Evolutionary conservation across 2,888 invertebrate genomes (phyloP), one percentile per base, ranked within the genome.

Genomic region (Drepanosiphum platanoidis): DNA sequence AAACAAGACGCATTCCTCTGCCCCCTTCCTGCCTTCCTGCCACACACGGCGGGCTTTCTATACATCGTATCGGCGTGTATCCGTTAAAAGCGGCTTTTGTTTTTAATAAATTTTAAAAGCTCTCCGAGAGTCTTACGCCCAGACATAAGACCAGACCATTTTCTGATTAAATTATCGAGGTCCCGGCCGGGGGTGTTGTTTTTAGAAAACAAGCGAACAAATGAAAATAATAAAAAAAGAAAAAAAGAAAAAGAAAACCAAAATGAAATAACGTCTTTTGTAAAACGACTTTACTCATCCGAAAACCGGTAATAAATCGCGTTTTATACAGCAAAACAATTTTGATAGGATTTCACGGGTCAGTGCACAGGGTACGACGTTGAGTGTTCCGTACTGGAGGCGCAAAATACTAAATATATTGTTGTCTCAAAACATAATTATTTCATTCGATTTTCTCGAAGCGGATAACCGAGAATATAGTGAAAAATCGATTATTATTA

Each of bases 41-140:
- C 11, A 64, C 30, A 39, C 46, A 68, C 68, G n/a, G n/a, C 68
- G 18, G n/a, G 46, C 15, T 68, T 68, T 27, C 27, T 15, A 27
- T 64, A 75, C 15, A 5, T 39, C 3, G 2, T 9, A 71, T 81
- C 30, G 39, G n/a, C 81, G 61, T 39, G 81, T 81, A 81, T 72
- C 71, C 71, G 71, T 72, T 81, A 81, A 71, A 81, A 71, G 71
- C 71, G 81, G 30, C 81, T 72, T 72, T 81, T 81, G 81, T 81
- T 81, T 81, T 81, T 81, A 81, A 81, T 81, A 81, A 39, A 71
- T 71, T 81, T 81, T 81, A 81, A 81, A 71, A 81, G 81, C 71
- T 61, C 61, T 61, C 36, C 70, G 30, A 58, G 70, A 36, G 52
- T 70, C 30, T 70, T 58, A 39, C 18, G 4, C 71, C 15, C 36